Percentiles rank a stretch among this genome's conserved stretches.
phyloP scores from a whole-genome alignment of 1,140 invertebrate species.

The Hycleus cichorii region DNA sequence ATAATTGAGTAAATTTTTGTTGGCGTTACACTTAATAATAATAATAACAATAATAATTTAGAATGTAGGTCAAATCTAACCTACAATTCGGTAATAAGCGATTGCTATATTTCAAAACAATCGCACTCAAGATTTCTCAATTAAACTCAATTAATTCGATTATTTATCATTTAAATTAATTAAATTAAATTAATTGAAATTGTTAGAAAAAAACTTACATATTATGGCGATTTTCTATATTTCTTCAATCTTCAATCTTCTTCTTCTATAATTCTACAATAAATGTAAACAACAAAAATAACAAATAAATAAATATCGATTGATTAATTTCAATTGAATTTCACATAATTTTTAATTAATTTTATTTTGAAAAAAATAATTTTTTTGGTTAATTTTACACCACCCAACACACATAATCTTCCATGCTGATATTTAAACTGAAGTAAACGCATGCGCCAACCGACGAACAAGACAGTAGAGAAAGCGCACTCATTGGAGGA shows the following conservation, averaged over 20 bases:
- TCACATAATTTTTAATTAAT: neutral
- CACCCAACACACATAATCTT: slow-evolving; percentile 26
- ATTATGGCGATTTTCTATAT: neutral
- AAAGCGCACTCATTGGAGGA: no score
- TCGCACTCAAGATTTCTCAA: no score
- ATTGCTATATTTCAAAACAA: no score
- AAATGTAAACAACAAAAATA: neutral
- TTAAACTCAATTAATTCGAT: neutral
- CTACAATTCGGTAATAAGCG: slow-evolving; percentile 2
- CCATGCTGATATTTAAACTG: slow-evolving; percentile 29
- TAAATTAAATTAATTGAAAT: neutral
- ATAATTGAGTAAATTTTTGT: no score
- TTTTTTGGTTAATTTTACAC: slow-evolving; percentile 29
- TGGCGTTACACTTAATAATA: no score
- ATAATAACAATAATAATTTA: no score
- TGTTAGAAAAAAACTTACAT: slow-evolving; percentile 4
- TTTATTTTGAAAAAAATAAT: slow-evolving; percentile 1
- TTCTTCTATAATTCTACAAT: neutral
- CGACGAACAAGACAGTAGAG: neutral
- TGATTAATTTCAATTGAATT: neutral
- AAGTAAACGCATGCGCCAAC: slow-evolving; percentile 19
- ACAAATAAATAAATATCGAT: no score
- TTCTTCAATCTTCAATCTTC: neutral
- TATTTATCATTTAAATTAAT: neutral
- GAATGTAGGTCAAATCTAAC: slow-evolving; percentile 16